Evolutionary conservation across 2,797 vertebrate species (phyloP).

Genomic region (Semaprochilodus insignis): DNA sequence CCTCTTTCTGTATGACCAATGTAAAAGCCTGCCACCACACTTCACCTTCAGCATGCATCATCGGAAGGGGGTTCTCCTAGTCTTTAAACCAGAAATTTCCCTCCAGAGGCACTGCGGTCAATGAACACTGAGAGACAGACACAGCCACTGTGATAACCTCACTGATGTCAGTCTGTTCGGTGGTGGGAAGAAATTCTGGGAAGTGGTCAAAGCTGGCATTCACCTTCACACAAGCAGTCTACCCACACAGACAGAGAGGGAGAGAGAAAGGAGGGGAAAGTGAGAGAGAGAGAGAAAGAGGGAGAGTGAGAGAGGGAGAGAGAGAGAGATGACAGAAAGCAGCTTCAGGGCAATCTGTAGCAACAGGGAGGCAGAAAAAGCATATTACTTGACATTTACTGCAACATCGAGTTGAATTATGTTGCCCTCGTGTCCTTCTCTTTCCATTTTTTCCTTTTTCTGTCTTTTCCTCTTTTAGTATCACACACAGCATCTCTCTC

Average conservation of each 20-base stretch:
- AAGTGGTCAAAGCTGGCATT: constrained; percentile 48
- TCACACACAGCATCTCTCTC: constrained; percentile 39
- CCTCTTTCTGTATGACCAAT: no score
- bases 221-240: constrained; percentile 44
- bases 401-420: constrained; percentile 59
- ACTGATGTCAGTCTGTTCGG: constrained; percentile 53
- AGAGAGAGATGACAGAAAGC: neutral
- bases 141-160: constrained; percentile 47
- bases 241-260: constrained; percentile 14
- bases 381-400: constrained; percentile 64
- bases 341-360: constrained; percentile 13
- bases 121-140: constrained; percentile 32
- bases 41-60: no score
- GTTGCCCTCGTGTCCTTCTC: constrained; percentile 49
- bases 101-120: no score
- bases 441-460: constrained; percentile 36
- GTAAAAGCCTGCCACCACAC: no score
- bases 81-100: no score
- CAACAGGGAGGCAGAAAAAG: constrained; percentile 32
- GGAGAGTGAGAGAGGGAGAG: no score
- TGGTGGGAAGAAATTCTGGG: constrained; percentile 38
- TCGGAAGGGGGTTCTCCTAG: no score
- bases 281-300: neutral
- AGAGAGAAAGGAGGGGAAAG: no score
- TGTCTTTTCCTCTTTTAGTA: constrained; percentile 33